Conservation (phyloP, 2,113 vertebrate genomes). For the Mormyrus iriodes region DNA sequence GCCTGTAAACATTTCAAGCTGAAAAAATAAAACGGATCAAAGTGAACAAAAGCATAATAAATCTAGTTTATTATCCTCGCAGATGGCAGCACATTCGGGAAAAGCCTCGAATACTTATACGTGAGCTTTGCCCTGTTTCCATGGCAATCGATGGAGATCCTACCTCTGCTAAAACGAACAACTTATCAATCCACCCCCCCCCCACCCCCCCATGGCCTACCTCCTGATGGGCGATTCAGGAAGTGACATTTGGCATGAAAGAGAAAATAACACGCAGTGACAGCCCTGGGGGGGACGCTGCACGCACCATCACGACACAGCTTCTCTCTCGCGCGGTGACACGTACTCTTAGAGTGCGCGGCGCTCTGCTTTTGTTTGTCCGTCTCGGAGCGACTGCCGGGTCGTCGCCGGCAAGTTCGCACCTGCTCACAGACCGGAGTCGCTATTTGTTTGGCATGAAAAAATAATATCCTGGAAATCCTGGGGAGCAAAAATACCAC, state of each 20-base stretch:
- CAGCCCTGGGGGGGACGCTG: not conserved
- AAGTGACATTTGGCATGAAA: slow-evolving; percentile 24
- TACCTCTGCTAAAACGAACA: slow-evolving; percentile 40
- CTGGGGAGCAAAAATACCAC: not conserved
- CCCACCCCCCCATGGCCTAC: slow-evolving; percentile 25
- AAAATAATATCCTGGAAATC: not conserved
- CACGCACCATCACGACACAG: not conserved
- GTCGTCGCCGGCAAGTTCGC: not conserved
- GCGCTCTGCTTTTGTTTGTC: not conserved
- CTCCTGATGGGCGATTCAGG: slow-evolving; percentile 35
- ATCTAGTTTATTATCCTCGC: slow-evolving; percentile 44
- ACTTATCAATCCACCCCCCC: slow-evolving; percentile 42
- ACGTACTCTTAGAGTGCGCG: not conserved
- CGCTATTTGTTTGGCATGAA: not conserved
- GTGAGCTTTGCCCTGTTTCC: slow-evolving; percentile 39
- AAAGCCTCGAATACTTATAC: slow-evolving; percentile 29
- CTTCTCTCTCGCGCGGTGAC: not conserved
- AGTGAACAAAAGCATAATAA: slow-evolving; percentile 49
- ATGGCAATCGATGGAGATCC: slow-evolving; percentile 47
- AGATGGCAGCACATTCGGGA: slow-evolving; percentile 19
- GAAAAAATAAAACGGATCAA: slow-evolving; percentile 55
- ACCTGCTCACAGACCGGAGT: not conserved
- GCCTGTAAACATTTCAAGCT: slow-evolving; percentile 57
- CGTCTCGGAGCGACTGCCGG: not conserved
- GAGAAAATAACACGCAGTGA: slow-evolving; percentile 17